Conservation (phyloP, 2,797 vertebrate species). For the Micromesistius poutassou region DNA sequence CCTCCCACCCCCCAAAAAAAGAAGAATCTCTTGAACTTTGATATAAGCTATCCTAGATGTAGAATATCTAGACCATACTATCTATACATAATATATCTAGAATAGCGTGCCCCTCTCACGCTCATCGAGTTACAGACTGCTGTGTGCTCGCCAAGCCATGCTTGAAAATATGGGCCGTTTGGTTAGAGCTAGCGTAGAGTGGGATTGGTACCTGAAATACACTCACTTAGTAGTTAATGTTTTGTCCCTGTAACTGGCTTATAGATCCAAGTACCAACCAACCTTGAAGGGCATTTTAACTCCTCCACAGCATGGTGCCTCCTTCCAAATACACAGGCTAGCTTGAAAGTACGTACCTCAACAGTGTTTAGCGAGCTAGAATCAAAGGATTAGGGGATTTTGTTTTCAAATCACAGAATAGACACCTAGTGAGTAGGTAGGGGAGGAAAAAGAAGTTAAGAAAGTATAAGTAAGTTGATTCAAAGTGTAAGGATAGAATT, state of each 20-base stretch:
- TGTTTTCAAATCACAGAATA: background rate
- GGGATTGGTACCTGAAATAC: slow-evolving; percentile 12
- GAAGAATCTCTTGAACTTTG: background rate
- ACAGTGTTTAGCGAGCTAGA: background rate
- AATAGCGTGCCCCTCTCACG: slow-evolving; percentile 39
- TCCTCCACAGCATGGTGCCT: slow-evolving; percentile 40
- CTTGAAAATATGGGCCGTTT: slow-evolving; percentile 54
- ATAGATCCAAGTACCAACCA: slow-evolving; percentile 7
- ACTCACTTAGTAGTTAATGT: slow-evolving; percentile 21
- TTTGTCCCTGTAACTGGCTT: slow-evolving; percentile 31
- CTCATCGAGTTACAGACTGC: slow-evolving; percentile 43
- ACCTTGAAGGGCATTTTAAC: slow-evolving; percentile 42
- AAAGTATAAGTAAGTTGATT: slow-evolving; percentile 33
- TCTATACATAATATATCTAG: slow-evolving; percentile 13
- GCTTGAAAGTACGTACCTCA: slow-evolving; percentile 42
- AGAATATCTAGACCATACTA: background rate
- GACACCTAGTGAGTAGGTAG: background rate
- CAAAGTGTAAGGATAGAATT: slow-evolving; percentile 49
- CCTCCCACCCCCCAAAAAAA: background rate
- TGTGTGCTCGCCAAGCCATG: slow-evolving; percentile 49
- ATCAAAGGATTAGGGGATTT: background rate
- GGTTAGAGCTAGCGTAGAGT: slow-evolving; percentile 29
- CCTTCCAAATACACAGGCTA: slow-evolving; percentile 35
- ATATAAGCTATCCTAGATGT: background rate
- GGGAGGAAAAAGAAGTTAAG: background rate